Percentiles rank a stretch among this genome's conserved stretches.
Evolutionary conservation across 1,140 invertebrate genomes (phyloP).

Genomic region (Octopus bimaculoides): DNA sequence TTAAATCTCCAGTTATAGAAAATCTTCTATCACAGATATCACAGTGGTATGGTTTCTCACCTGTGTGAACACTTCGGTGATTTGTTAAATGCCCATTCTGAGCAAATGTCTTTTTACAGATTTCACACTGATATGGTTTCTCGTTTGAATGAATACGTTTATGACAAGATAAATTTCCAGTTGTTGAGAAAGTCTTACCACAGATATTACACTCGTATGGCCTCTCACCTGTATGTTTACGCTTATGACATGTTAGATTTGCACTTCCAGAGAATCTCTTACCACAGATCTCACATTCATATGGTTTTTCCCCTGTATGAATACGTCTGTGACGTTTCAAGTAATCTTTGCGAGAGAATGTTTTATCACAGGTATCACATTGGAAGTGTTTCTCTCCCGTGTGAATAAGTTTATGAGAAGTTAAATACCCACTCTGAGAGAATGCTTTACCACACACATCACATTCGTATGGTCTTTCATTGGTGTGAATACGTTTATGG

Average conservation of each 20-base stretch:
- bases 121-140: too few species aligned
- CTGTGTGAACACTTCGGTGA: too few species aligned
- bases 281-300: slow-evolving; percentile 16
- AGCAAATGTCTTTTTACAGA: too few species aligned
- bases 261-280: slow-evolving; percentile 57
- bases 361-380: slow-evolving; percentile 75
- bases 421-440: slow-evolving; percentile 86
- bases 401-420: slow-evolving; percentile 82
- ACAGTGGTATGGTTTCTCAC: too few species aligned
- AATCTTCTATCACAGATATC: too few species aligned
- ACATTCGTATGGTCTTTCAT: slow-evolving; percentile 67
- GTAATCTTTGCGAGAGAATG: slow-evolving; percentile 80
- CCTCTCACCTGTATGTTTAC: slow-evolving; percentile 96
- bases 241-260: slow-evolving; percentile 80
- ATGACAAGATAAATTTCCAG: too few species aligned
- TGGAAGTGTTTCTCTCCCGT: slow-evolving; percentile 95
- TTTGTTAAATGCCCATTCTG: too few species aligned
- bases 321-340: slow-evolving; percentile 14
- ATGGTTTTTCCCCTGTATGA: slow-evolving; percentile 16
- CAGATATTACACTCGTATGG: slow-evolving; percentile 46
- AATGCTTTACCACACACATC: slow-evolving; percentile 85
- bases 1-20: too few species aligned
- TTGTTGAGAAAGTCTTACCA: too few species aligned
- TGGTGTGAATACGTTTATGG: slow-evolving; percentile 65
- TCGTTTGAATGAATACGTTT: too few species aligned